A percentile compares a stretch with the other conserved stretches of the same genome.
These are phyloP conservation scores for Ectemnius continuus DNA, from an alignment of 2,888 invertebrate genomes.

Conservation along the genomic window DNA sequence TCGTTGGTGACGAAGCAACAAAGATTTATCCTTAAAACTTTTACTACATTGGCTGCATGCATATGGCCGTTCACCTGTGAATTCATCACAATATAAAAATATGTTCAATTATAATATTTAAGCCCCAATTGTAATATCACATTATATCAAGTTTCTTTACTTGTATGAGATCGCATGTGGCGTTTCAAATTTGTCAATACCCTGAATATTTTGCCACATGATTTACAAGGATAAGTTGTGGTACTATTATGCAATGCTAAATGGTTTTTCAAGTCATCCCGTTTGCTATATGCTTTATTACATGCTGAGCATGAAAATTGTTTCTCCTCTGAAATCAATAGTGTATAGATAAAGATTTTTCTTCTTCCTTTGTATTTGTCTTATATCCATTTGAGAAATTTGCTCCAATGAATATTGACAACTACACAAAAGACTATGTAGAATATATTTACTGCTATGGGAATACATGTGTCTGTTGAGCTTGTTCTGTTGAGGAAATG, in stretches of 20 bases:
- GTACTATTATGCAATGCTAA: conserved; percentile 79
- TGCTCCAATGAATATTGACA: background rate
- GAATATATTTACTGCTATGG: conserved; percentile 65
- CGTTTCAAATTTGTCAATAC: conserved; percentile 85
- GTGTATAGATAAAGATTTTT: conserved; percentile 14
- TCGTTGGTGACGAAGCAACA: conserved; percentile 75
- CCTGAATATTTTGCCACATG: conserved; percentile 84
- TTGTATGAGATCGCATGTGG: conserved; percentile 84
- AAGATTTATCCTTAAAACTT: conserved; percentile 73
- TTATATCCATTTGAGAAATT: background rate
- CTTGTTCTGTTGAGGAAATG: conserved; percentile 85
- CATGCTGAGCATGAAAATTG: conserved; percentile 82
- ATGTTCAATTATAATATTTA: background rate
- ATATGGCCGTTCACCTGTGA: conserved; percentile 73
- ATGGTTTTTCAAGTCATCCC: conserved; percentile 82
- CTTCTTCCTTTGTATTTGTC: background rate
- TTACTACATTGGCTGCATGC: conserved; percentile 74
- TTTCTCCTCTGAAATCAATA: conserved; percentile 78
- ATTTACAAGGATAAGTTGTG: conserved; percentile 82
- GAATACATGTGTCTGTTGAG: conserved; percentile 83
- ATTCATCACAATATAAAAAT: conserved; percentile 23
- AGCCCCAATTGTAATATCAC: too few relatives aligned
- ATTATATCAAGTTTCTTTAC: conserved; percentile 75
- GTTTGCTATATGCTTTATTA: conserved; percentile 81
- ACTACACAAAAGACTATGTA: conserved; percentile 17